Evolutionary conservation across 2,888 invertebrate genomes (phyloP).

Genomic region (Brenthis daphne): DNA sequence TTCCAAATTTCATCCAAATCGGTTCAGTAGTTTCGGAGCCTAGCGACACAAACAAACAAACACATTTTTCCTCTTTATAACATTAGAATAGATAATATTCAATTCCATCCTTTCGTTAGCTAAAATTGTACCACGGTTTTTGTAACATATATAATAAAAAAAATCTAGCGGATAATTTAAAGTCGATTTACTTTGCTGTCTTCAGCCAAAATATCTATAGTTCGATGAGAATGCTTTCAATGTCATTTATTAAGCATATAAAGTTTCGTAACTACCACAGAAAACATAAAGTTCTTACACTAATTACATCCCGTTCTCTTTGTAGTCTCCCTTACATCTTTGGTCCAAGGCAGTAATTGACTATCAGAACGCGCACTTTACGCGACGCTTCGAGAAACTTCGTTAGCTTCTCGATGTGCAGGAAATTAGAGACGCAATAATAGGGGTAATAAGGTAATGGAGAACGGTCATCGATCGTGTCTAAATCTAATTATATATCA

Average conservation of each 20-base stretch:
- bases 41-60: no score
- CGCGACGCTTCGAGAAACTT: slow-evolving; percentile 64
- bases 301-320: slow-evolving; percentile 75
- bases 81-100: no score
- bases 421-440: slow-evolving; percentile 80
- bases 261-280: slow-evolving; percentile 21
- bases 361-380: slow-evolving; percentile 78
- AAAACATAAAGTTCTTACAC: slow-evolving; percentile 60
- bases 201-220: no score
- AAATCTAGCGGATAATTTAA: no score
- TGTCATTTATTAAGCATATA: slow-evolving; percentile 3
- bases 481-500: slow-evolving; percentile 69
- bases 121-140: no score
- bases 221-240: no score
- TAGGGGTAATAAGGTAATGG: slow-evolving; percentile 78
- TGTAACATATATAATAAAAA: no score
- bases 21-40: no score
- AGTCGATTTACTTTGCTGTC: no score
- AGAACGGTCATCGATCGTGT: slow-evolving; percentile 63
- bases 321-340: slow-evolving; percentile 55
- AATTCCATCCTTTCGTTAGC: no score
- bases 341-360: slow-evolving; percentile 74
- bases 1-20: no score
- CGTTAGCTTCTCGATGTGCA: slow-evolving; percentile 73
- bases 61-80: no score